Evolutionary conservation across 2,797 vertebrate species (phyloP).

Genomic region (Peromyscus attwateri): DNA sequence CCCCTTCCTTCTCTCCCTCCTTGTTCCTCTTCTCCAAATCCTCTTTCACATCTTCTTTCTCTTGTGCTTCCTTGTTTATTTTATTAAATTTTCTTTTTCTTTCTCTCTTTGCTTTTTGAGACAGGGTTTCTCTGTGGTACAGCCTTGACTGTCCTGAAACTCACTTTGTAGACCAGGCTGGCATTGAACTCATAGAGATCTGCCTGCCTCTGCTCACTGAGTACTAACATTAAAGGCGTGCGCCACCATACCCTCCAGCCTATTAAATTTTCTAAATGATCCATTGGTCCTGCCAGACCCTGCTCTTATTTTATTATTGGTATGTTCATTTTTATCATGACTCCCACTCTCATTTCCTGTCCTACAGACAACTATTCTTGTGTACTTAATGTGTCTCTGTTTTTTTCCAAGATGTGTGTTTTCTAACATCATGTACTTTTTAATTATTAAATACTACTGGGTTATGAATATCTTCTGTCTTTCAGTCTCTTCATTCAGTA

Average conservation of each 20-base stretch:
- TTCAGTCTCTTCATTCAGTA: conserved; percentile 3
- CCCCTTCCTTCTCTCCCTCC: background rate
- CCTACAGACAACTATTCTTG: background rate
- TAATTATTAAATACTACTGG: background rate
- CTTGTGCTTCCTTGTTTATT: background rate
- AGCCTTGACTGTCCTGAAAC: background rate
- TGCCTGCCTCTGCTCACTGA: background rate
- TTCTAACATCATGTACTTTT: background rate
- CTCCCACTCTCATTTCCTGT: background rate
- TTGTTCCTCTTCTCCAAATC: no score
- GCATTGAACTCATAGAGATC: background rate
- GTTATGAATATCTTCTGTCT: background rate
- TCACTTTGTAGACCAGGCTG: background rate
- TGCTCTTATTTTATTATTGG: background rate
- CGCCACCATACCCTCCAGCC: background rate
- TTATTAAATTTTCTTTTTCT: background rate
- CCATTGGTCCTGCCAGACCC: background rate
- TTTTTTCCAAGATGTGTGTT: background rate
- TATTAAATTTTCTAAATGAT: background rate
- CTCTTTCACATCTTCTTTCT: background rate
- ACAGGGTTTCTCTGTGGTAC: background rate
- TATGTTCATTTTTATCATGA: background rate
- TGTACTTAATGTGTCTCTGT: background rate
- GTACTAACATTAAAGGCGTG: background rate
- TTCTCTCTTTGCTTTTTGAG: background rate